These are phyloP conservation scores for Drosophila burlai DNA, from an alignment of 1,140 invertebrate genomes.

Conservation along the genomic window DNA sequence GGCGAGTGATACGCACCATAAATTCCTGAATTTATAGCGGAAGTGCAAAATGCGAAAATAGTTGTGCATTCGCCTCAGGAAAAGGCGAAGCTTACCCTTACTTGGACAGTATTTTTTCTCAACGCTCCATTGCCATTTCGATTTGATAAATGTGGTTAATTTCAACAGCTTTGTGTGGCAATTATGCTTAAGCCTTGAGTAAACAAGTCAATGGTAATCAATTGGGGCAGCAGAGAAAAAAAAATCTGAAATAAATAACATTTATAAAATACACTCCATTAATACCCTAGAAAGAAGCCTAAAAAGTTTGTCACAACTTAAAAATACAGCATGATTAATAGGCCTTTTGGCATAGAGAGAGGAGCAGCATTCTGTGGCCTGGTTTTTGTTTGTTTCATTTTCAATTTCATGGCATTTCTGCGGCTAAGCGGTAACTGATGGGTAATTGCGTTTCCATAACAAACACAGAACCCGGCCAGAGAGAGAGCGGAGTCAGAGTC, in stretches of 20 bases:
- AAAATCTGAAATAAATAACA: not conserved
- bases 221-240: slow-evolving; percentile 10
- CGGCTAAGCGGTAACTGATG: slow-evolving; percentile 38
- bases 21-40: slow-evolving; percentile 78
- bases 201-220: slow-evolving; percentile 57
- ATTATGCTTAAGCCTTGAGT: slow-evolving; percentile 52
- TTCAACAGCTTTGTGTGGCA: slow-evolving; percentile 52
- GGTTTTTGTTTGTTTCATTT: slow-evolving; percentile 12
- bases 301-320: not conserved
- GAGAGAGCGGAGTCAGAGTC: too few relatives aligned
- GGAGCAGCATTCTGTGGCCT: not conserved
- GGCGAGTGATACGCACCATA: slow-evolving; percentile 77
- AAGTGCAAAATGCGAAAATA: slow-evolving; percentile 81
- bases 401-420: slow-evolving; percentile 31
- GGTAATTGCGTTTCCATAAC: slow-evolving; percentile 36
- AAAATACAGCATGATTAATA: slow-evolving; percentile 15
- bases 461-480: slow-evolving; percentile 5
- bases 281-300: slow-evolving; percentile 6
- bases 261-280: not conserved
- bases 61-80: slow-evolving; percentile 44
- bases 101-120: not conserved
- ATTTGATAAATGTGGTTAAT: slow-evolving; percentile 73
- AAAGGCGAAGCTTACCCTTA: slow-evolving; percentile 4
- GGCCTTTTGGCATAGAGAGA: not conserved
- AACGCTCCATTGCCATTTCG: slow-evolving; percentile 27